Base-by-base conservation (phyloP, 2,888 invertebrate genomes). In the Diarsia mendica region DNA sequence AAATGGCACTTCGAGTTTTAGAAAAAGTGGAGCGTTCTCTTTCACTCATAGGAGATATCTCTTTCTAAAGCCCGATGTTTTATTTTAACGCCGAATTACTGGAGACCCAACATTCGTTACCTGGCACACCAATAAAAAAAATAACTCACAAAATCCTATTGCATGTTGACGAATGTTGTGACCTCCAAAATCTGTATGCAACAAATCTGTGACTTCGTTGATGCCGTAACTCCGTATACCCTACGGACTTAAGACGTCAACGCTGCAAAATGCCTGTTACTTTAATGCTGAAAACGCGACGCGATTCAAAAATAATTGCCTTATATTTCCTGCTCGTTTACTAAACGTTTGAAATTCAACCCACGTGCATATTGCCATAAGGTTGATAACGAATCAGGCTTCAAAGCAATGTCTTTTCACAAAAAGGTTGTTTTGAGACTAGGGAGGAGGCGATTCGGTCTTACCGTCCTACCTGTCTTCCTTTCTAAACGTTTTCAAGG, bases 401-500 rank as follows among this genome's bases (percentile, higher is more conserved):
- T 84, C 82, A 70, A 79, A 79, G 68, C 72, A 79, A 71, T 67
- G 65, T 84, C 48, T 44, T 51, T 61, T 6, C n/a, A 33, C 20
- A 58, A 66, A 33, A 61, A 77, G 49, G 55, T 80, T 80, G 82
- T 53, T 77, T 77, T 84, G 77, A 49, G 51, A 64, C 33, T 66
- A 86, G 88, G 88, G 91, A 91, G 92, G 89, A 89, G 90, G 91
- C 89, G 90, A 87, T 86, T 79, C 87, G 89, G 87, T 89, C 87
- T 89, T 91, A 93, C 89, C 90, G 87, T 89, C 87, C 89, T 91
- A 93, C 89, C 90, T 89, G 77, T 90, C 90, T 90, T 89, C 89
- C 91, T 85, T 86, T 89, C 91, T 91, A 84, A 88, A 79, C 85
- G 77, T 90, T 90, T 90, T 93, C 93, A 93, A 92, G 91, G 94